These are phyloP conservation scores for Fistularia commersonii DNA, from an alignment of 2,797 vertebrate genomes.

Conservation along the genomic window DNA sequence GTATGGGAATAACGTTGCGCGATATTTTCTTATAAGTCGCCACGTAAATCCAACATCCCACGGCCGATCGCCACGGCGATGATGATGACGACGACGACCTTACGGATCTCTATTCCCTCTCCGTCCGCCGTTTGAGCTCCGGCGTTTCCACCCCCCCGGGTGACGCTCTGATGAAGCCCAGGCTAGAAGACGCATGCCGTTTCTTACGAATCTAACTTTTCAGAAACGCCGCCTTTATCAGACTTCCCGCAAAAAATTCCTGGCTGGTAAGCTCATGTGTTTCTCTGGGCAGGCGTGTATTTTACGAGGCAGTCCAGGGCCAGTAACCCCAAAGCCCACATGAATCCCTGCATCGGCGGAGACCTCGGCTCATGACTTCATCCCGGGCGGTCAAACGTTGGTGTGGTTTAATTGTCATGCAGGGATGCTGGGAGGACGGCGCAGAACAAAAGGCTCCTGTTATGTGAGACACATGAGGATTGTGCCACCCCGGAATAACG, in stretches of 20 bases:
- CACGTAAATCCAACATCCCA: too few relatives aligned
- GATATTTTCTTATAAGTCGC: too few relatives aligned
- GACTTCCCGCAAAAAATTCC: slow-evolving; percentile 1
- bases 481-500: slow-evolving; percentile 43
- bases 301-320: slow-evolving; percentile 14
- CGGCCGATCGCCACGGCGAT: too few relatives aligned
- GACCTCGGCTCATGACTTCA: slow-evolving; percentile 38
- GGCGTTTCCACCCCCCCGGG: too few relatives aligned
- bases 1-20: too few relatives aligned
- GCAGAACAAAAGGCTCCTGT: slow-evolving; percentile 55
- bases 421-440: slow-evolving; percentile 14
- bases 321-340: slow-evolving; percentile 8
- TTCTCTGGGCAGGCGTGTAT: neutral
- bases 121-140: too few relatives aligned
- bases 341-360: slow-evolving; percentile 17
- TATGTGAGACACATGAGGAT: slow-evolving; percentile 43
- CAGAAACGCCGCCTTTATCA: too few relatives aligned
- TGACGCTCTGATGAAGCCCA: slow-evolving; percentile 15
- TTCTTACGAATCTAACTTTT: too few relatives aligned
- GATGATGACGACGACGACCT: too few relatives aligned
- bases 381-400: slow-evolving; percentile 6
- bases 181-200: too few relatives aligned
- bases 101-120: too few relatives aligned
- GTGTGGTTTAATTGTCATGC: slow-evolving; percentile 41
- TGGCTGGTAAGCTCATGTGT: neutral